Conservation (phyloP, 2,888 invertebrate genomes). For the Xanthostigma xanthostigma region DNA sequence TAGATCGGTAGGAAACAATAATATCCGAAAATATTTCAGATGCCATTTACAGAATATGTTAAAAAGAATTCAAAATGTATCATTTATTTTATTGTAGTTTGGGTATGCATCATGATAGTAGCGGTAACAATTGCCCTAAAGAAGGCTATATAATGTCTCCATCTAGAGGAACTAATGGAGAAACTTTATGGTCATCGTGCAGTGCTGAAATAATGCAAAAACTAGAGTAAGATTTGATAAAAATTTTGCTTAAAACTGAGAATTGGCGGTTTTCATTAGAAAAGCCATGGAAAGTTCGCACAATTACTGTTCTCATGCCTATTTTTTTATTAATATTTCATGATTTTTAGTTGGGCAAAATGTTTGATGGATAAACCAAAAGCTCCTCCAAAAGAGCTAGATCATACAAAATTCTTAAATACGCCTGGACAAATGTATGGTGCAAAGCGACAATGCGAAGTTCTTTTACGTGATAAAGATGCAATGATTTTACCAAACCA, state of each 20-base stretch:
- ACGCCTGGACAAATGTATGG: slow-evolving; percentile 56
- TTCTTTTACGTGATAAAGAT: slow-evolving; percentile 51
- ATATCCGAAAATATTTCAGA: too few species aligned
- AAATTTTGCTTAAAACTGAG: background rate
- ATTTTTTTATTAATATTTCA: slow-evolving; percentile 1
- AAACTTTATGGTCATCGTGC: slow-evolving; percentile 63
- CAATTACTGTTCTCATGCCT: too few species aligned
- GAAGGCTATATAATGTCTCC: slow-evolving; percentile 75
- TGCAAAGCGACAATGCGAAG: slow-evolving; percentile 60
- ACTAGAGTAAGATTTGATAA: slow-evolving; percentile 31
- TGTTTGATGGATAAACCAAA: slow-evolving; percentile 47
- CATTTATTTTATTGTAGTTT: slow-evolving; percentile 32
- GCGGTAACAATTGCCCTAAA: slow-evolving; percentile 53
- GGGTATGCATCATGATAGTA: slow-evolving; percentile 69
- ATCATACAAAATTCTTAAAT: slow-evolving; percentile 45
- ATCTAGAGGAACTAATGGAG: slow-evolving; percentile 60
- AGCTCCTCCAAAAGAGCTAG: slow-evolving; percentile 31
- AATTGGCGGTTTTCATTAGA: background rate
- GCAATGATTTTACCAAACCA: slow-evolving; percentile 35
- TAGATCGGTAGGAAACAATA: too few species aligned
- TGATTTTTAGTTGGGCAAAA: slow-evolving; percentile 38
- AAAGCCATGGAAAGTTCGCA: too few species aligned
- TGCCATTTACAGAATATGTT: too few species aligned
- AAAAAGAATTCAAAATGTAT: background rate
- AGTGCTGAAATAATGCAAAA: slow-evolving; percentile 50